Percentiles rank a stretch among this genome's conserved stretches.
Conservation (phyloP, 2,888 invertebrate species). For the Volucella inflata region DNA sequence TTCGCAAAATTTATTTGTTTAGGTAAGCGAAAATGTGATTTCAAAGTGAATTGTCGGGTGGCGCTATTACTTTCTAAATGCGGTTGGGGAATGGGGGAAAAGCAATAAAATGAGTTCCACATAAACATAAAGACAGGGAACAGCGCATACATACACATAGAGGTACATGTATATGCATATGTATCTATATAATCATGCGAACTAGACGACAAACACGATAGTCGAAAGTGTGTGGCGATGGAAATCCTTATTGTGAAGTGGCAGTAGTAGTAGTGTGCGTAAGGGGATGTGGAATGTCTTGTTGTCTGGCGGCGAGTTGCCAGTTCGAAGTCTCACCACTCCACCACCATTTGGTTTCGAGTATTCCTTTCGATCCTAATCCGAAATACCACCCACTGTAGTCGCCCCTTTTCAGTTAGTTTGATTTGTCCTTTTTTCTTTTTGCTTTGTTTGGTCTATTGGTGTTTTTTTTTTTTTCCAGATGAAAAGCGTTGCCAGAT, state of each 20-base stretch:
- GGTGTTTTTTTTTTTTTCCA: neutral
- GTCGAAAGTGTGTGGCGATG: neutral
- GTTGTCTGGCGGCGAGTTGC: conserved; percentile 68
- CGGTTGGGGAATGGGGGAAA: conserved; percentile 1
- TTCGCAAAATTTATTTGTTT: conserved; percentile 65
- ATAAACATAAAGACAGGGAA: neutral
- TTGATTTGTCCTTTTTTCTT: neutral
- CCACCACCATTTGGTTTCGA: conserved; percentile 14
- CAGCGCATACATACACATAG: neutral
- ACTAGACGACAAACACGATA: too few species aligned
- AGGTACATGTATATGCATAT: neutral
- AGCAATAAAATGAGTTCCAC: conserved; percentile 41
- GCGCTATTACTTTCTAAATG: neutral
- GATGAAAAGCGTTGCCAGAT: conserved; percentile 20
- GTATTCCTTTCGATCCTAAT: neutral
- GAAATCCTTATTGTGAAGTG: conserved; percentile 20
- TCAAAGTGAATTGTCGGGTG: conserved; percentile 11
- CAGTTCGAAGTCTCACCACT: conserved; percentile 6
- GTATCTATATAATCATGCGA: too few species aligned
- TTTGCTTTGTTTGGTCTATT: conserved; percentile 21
- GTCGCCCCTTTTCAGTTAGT: conserved; percentile 16
- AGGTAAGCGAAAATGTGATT: conserved; percentile 64
- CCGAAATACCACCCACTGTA: conserved; percentile 25
- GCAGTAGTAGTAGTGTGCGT: conserved; percentile 20
- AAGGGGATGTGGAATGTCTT: conserved; percentile 37